Percentiles rank a stretch among this genome's conserved stretches.
Evolutionary conservation across 2,113 vertebrate genomes (phyloP).

Genomic region (Megalops atlanticus): DNA sequence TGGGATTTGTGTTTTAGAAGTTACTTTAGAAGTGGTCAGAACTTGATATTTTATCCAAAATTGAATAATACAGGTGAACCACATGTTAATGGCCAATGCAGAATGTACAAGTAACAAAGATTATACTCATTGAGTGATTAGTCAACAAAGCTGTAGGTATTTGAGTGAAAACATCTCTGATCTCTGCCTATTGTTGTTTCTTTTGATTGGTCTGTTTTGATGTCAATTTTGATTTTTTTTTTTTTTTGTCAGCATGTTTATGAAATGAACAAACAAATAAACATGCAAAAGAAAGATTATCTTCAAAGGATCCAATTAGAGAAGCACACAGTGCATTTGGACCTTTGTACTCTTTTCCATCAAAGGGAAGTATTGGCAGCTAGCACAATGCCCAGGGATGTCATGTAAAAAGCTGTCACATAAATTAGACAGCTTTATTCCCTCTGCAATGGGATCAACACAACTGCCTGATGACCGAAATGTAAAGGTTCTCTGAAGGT

Average conservation of each 20-base stretch:
- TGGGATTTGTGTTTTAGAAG: neutral
- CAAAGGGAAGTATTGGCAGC: neutral
- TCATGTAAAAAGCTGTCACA: neutral
- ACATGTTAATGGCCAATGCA: no score
- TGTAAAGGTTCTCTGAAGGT: neutral
- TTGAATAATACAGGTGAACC: no score
- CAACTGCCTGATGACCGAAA: constrained; percentile 23
- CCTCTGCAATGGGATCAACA: neutral
- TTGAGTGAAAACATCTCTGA: no score
- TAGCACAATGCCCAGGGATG: neutral
- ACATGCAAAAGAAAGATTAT: neutral
- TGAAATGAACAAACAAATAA: neutral
- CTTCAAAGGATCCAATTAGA: neutral
- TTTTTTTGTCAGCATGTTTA: neutral
- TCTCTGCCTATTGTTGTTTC: no score
- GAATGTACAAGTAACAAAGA: no score
- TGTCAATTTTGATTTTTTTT: neutral
- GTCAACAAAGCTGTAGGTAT: no score
- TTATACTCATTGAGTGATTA: no score
- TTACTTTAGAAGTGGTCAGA: no score
- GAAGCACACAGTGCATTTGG: neutral
- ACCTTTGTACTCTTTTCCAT: neutral
- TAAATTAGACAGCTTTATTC: constrained; percentile 18
- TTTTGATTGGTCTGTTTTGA: no score
- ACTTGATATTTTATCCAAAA: no score